Base-by-base conservation (phyloP, 2,113 vertebrate genomes). In the Ageneiosus marmoratus region DNA sequence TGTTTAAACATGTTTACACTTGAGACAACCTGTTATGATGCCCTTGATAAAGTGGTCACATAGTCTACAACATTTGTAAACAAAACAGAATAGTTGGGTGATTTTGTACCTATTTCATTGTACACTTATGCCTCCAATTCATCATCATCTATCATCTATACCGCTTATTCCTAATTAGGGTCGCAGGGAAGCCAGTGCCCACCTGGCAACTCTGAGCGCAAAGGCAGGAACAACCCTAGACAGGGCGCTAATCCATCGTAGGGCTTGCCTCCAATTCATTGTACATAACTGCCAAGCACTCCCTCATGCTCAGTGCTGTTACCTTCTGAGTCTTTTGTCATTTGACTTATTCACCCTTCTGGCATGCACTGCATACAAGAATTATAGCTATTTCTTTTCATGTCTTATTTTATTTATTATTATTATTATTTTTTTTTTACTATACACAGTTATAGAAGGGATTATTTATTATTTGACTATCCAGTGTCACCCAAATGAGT, bases 1-100 rank as follows among this genome's bases (percentile, higher is more conserved):
- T 91, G 91, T 91, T 88, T 53, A 86, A 89, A 90, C 91, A 93
- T 84, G 92, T 82, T 83, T 87, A 81, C 79, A 72, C 89, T 89
- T 81, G 84, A 89, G 90, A 91, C 88, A 84, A 90, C 86, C 87
- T 89, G 74, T 86, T 86, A 86, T 87, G 86, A 85, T 72, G 27
- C 81, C 87, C 5, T 87, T 83, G 85, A 89, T 89, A 88, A 86
- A 83, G 77, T 88, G 88, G 90, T 89, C 58, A 69, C 83, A 79
- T 20, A 79, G 77, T 77, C 82, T 85, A 81, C 58, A 37, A 75
- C 53, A 62, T 50, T 70, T 58, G 86, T 88, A 91, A 91, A 92
- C 88, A 92, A 91, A 83, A 91, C 81, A 83, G 79, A 72, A 88
- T 88, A 77, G 58, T 62, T 76, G 48, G 70, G 41, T 55, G 37